Evolutionary conservation across 2,888 invertebrate genomes (phyloP), one percentile per base, ranked within the genome.

Genomic region (Lacanobia oleracea): DNA sequence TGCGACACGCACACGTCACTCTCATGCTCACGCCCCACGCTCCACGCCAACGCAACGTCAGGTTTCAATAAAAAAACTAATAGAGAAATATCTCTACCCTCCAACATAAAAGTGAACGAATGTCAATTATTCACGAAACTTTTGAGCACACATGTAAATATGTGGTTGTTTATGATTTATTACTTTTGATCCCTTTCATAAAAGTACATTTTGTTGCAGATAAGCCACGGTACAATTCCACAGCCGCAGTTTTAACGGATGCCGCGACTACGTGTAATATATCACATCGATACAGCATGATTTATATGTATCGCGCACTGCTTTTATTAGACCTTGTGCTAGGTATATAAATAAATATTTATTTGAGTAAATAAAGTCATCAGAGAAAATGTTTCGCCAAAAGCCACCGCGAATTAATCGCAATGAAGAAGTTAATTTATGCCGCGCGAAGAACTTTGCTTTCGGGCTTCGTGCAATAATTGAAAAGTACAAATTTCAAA

Each of bases 1-100:
- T 98, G 97, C 91, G 92, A 94, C 91, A 94, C 92, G 90, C 93
- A 94, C 89, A 91, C 91, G 88, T 92, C 90, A 93, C 91, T 92
- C 91, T 90, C 94, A 94, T 94, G 94, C 94, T 88, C 96, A 96
- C 96, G 96, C 96, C 93, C 69, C 77, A 78, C 69, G 75, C 74
- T 71, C 68, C 59, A 70, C 73, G 66, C 74, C 53, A 16, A 21
- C 9, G 23, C 53, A 16, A 21, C 9, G 23, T 12, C 12, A 59
- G 12, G 23, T 43, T 66, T 48, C 10, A 51, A 54, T 40, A 16
- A 60, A 60, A 62, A 60, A 67, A 64, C 43, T 1, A 37, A 53
- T 69, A 40, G 48, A 60, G 33, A 66, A 45, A 67, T 27, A 43
- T 70, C 16, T 40, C 37, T 37, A 23, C 33, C 48, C 40, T 48